phyloP scores from a whole-genome alignment of 2,797 vertebrate genomes.

The Staurois parvus region DNA sequence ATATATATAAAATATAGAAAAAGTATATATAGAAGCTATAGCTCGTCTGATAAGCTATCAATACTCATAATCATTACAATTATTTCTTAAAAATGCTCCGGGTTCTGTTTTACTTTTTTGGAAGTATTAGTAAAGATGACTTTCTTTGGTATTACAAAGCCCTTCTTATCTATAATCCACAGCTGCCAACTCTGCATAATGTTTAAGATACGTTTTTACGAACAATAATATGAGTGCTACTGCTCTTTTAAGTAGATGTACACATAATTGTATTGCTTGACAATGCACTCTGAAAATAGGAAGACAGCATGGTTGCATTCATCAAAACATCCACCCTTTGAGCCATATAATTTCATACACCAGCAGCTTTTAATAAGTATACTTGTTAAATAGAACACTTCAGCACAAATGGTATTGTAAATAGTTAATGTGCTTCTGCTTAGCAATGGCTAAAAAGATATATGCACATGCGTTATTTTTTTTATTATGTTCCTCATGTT shows the following conservation, averaged over 20 bases:
- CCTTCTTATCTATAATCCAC: slow-evolving; percentile 39
- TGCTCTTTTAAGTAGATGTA: not conserved
- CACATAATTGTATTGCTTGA: slow-evolving; percentile 3
- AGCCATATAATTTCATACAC: not conserved
- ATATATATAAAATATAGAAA: not conserved
- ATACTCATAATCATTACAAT: slow-evolving; percentile 4
- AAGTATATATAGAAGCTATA: not conserved
- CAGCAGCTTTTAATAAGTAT: slow-evolving; percentile 1
- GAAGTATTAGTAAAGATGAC: not conserved
- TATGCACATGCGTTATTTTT: not conserved
- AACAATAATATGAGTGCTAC: not conserved
- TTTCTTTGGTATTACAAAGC: not conserved
- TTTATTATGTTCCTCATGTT: too few relatives aligned
- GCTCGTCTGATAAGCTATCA: not conserved
- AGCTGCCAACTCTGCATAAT: slow-evolving; percentile 34
- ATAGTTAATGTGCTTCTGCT: not conserved
- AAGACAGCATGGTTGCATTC: slow-evolving; percentile 1
- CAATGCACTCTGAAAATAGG: not conserved
- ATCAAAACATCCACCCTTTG: not conserved
- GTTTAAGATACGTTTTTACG: slow-evolving; percentile 16
- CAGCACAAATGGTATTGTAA: not conserved
- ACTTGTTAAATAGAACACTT: slow-evolving; percentile 15
- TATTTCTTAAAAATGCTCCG: slow-evolving; percentile 24
- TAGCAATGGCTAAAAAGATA: not conserved
- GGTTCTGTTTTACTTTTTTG: not conserved